phyloP scores from a whole-genome alignment of 2,888 invertebrate genomes.

The Phytoseiulus persimilis region DNA sequence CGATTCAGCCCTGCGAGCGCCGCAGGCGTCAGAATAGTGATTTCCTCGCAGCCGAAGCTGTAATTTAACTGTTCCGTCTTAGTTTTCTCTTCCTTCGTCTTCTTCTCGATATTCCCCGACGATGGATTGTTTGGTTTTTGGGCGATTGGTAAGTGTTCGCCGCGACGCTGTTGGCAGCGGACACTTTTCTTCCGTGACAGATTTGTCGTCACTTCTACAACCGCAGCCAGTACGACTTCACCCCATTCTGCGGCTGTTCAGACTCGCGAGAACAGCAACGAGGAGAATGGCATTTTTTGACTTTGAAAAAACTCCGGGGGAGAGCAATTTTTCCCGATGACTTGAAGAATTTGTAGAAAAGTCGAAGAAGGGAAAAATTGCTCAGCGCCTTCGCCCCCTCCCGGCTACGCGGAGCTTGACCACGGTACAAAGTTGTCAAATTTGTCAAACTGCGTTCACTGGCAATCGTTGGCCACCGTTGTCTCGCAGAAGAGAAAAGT shows the following conservation, averaged over 20 bases:
- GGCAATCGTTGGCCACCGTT: background rate
- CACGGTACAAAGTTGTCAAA: background rate
- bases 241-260: background rate
- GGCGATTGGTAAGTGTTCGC: background rate
- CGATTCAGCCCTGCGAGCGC: background rate
- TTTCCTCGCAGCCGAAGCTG: background rate
- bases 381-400: background rate
- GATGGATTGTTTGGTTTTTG: constrained; percentile 5
- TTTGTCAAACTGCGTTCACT: background rate
- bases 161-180: background rate
- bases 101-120: background rate
- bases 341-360: background rate
- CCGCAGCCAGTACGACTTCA: background rate
- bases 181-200: background rate
- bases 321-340: background rate
- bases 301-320: background rate
- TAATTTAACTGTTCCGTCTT: background rate
- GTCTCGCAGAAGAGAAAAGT: background rate
- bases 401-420: background rate
- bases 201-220: background rate
- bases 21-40: background rate
- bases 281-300: background rate
- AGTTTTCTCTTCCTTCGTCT: background rate
- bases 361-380: background rate
- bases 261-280: background rate